Evolutionary conservation across 2,113 vertebrate species (phyloP).

Genomic region (Rhipidura dahli): DNA sequence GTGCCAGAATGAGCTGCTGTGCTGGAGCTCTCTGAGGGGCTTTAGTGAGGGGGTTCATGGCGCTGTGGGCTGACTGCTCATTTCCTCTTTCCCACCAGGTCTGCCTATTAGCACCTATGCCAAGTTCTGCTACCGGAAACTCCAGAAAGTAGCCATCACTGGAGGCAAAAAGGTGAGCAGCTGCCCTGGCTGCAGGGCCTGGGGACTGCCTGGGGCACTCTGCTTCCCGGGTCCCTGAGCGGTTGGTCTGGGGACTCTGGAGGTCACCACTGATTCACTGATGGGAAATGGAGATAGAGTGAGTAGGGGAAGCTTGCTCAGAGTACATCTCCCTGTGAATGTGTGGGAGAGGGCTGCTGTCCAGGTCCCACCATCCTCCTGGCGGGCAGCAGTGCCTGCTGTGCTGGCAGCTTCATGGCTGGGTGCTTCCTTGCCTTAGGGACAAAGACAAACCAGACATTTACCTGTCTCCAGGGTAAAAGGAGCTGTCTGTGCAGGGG

Average conservation of each 20-base stretch:
- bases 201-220: neutral
- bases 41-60: fast-evolving
- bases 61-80: fast-evolving
- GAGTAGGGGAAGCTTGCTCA: fast-evolving
- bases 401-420: fast-evolving
- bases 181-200: neutral
- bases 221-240: neutral
- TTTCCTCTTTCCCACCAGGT: conserved; percentile 63
- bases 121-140: conserved; percentile 87
- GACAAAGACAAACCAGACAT: neutral
- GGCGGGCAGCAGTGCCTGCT: neutral
- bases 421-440: neutral
- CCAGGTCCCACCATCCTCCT: neutral
- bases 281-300: neutral
- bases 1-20: neutral
- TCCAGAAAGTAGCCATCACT: conserved; percentile 85
- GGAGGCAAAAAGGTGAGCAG: conserved; percentile 88
- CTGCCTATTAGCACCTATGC: conserved; percentile 87
- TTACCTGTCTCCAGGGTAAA: neutral
- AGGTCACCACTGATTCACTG: neutral
- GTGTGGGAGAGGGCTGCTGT: neutral
- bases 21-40: neutral
- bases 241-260: fast-evolving
- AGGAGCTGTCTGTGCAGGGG: neutral
- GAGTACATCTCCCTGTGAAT: fast-evolving